Conservation (phyloP, 2,797 vertebrate genomes). For the Epinephelus malabaricus region DNA sequence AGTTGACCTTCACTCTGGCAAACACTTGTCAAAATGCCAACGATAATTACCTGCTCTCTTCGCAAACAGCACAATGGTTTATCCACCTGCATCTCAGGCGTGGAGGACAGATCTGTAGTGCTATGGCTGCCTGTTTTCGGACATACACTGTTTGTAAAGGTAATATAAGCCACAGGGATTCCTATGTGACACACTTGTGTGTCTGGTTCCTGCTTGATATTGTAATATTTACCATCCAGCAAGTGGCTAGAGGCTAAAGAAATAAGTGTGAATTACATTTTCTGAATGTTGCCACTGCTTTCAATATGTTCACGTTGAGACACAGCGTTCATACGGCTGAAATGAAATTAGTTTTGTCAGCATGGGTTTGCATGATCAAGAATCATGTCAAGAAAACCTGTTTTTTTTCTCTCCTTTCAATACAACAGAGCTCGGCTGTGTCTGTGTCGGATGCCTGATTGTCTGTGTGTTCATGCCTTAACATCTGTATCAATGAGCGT, state of each 20-base stretch:
- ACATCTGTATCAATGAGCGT: constrained; percentile 81
- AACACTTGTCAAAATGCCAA: constrained; percentile 95
- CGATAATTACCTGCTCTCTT: constrained; percentile 92
- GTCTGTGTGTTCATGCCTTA: constrained; percentile 66
- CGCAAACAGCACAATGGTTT: constrained; percentile 86
- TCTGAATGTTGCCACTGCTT: constrained; percentile 45
- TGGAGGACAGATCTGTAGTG: constrained; percentile 45
- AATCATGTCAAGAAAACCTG: constrained; percentile 35
- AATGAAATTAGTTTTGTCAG: constrained; percentile 66
- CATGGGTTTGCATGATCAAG: constrained; percentile 39
- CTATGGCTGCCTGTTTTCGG: constrained; percentile 40
- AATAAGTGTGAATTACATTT: constrained; percentile 72
- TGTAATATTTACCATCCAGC: constrained; percentile 59
- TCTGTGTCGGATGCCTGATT: constrained; percentile 58
- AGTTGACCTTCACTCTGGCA: constrained; percentile 94
- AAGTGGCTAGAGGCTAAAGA: constrained; percentile 55
- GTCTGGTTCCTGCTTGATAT: constrained; percentile 41
- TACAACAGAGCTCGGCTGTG: background rate
- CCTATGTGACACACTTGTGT: constrained; percentile 44
- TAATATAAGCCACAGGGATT: constrained; percentile 50
- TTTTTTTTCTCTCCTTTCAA: background rate
- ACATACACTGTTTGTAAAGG: constrained; percentile 49
- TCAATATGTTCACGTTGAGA: constrained; percentile 41
- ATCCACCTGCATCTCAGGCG: constrained; percentile 84
- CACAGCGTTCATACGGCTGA: constrained; percentile 30